Conservation (phyloP, 2,888 invertebrate genomes). For the Acanthoscelides obtectus region DNA sequence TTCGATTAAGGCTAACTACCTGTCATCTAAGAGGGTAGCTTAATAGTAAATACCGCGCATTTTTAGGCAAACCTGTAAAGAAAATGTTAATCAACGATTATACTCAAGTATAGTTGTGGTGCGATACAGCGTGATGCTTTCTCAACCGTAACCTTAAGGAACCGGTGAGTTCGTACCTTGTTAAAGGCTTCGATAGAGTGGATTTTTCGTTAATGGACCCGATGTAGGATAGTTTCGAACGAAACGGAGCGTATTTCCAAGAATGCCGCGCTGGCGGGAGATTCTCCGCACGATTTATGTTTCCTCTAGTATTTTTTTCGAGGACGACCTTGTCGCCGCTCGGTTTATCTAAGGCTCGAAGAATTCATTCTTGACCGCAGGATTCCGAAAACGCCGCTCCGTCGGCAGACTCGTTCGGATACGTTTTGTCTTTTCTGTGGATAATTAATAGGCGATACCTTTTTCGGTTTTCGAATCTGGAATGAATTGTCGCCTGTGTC, state of each 20-base stretch:
- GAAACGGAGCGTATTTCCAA: conserved; percentile 34
- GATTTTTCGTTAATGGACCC: conserved; percentile 42
- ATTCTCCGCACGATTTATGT: conserved; percentile 19
- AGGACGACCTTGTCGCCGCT: conserved; percentile 11
- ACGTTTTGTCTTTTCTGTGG: conserved; percentile 6
- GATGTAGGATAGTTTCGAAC: conserved; percentile 33
- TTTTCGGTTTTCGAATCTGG: neutral
- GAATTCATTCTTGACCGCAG: neutral
- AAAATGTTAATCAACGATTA: too few species aligned
- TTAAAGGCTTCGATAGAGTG: conserved; percentile 17
- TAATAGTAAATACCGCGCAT: too few species aligned
- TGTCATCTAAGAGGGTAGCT: too few species aligned
- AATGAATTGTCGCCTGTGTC: neutral
- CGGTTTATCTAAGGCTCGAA: neutral
- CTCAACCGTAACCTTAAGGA: neutral
- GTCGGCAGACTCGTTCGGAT: neutral
- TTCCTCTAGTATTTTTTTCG: conserved; percentile 16
- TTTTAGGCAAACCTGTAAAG: too few species aligned
- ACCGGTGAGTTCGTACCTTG: neutral
- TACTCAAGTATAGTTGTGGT: too few species aligned
- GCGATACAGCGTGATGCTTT: too few species aligned
- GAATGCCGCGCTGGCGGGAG: conserved; percentile 27
- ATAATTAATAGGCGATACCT: neutral
- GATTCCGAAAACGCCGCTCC: neutral
- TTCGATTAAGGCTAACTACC: too few species aligned